These are phyloP conservation scores for Drosophila mayaguana DNA, from an alignment of 2,888 invertebrate species.

Conservation along the genomic window DNA sequence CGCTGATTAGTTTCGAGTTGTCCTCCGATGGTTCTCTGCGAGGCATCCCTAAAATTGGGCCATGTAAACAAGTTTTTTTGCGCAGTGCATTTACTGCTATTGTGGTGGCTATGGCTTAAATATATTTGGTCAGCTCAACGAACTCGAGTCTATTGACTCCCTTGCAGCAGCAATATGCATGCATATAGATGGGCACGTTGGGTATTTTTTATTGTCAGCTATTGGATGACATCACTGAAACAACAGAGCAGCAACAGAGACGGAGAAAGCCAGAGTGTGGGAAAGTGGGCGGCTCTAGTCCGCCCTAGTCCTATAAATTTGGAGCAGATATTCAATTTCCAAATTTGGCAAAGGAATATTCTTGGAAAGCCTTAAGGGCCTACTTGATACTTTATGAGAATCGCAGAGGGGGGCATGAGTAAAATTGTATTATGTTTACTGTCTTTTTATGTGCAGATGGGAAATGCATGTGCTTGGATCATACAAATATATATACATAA, in stretches of 20 bases:
- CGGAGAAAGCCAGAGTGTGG: no score
- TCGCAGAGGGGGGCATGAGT: background rate
- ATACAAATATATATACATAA: no score
- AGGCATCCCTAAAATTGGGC: background rate
- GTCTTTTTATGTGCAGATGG: background rate
- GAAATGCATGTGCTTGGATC: background rate
- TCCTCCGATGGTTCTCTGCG: background rate
- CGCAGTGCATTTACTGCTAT: background rate
- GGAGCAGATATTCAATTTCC: background rate
- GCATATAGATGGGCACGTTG: background rate
- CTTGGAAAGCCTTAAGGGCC: background rate
- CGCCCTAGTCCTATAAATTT: no score
- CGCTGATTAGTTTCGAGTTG: slow-evolving; percentile 2
- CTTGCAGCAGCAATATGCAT: background rate
- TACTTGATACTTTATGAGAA: slow-evolving; percentile 1
- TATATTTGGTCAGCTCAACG: background rate
- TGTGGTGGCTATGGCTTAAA: slow-evolving; percentile 1
- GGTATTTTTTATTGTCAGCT: background rate
- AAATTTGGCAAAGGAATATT: background rate
- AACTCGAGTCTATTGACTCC: slow-evolving; percentile 3
- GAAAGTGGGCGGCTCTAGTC: background rate
- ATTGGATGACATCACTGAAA: slow-evolving; percentile 1
- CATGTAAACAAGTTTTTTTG: slow-evolving; percentile 1
- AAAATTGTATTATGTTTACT: background rate
- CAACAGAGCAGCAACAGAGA: background rate